Evolutionary conservation across 2,797 vertebrate species (phyloP).

Genomic region (Alosa sapidissima): DNA sequence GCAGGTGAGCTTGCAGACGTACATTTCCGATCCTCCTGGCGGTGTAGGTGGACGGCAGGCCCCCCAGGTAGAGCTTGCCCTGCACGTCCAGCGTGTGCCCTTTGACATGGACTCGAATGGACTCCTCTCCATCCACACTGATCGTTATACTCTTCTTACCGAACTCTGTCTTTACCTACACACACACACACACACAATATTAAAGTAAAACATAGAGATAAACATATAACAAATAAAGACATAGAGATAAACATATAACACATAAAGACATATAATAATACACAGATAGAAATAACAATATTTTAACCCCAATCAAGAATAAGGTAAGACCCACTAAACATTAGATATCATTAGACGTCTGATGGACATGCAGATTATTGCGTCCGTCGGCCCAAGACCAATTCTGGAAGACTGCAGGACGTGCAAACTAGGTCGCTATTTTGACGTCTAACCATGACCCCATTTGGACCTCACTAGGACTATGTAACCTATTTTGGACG

Average conservation of each 20-base stretch:
- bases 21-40: constrained; percentile 85
- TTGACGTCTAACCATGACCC: no score
- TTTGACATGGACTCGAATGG: constrained; percentile 57
- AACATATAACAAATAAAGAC: neutral
- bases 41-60: constrained; percentile 75
- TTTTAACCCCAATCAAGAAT: neutral
- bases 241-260: constrained; percentile 12
- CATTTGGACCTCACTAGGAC: no score
- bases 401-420: no score
- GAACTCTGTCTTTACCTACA: constrained; percentile 83
- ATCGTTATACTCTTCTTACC: constrained; percentile 76
- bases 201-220: neutral
- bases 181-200: constrained; percentile 23
- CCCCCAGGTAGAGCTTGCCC: constrained; percentile 84
- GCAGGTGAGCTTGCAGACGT: constrained; percentile 49
- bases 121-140: constrained; percentile 72
- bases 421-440: no score
- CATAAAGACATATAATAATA: neutral
- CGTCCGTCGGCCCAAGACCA: no score
- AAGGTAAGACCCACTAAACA: neutral
- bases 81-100: constrained; percentile 89
- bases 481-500: no score
- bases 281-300: neutral
- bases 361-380: no score
- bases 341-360: no score